A percentile compares a stretch with the other conserved stretches of the same genome.
phyloP scores from a whole-genome alignment of 2,888 invertebrate species.

The Pristionchus japonicus region DNA sequence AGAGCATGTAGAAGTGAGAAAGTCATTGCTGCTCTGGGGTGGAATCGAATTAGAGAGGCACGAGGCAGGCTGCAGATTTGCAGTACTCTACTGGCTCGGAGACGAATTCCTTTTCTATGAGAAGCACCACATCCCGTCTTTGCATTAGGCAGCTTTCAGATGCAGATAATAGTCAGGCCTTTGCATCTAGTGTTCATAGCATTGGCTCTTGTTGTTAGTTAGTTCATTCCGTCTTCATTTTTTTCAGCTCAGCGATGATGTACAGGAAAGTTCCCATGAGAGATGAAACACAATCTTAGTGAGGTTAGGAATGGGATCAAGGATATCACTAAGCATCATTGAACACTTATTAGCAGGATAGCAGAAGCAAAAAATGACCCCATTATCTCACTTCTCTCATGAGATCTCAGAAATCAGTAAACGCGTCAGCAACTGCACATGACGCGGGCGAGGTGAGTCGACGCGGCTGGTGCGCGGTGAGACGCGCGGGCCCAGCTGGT shows the following conservation, averaged over 20 bases:
- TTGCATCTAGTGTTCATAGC: too few relatives aligned
- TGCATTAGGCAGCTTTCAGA: neutral
- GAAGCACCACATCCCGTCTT: neutral
- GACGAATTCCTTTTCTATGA: neutral
- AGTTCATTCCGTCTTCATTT: too few relatives aligned
- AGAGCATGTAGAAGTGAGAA: too few relatives aligned
- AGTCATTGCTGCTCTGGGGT: too few relatives aligned
- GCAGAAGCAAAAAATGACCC: neutral
- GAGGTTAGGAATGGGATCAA: neutral
- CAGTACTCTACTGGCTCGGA: neutral
- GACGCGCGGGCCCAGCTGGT: slow-evolving; percentile 37
- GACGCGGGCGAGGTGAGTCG: neutral
- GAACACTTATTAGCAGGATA: neutral
- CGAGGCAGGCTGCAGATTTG: neutral
- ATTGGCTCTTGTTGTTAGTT: too few relatives aligned
- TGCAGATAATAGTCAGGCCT: too few relatives aligned
- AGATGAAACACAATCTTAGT: neutral
- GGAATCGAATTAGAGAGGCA: slow-evolving; percentile 3
- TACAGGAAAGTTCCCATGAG: neutral
- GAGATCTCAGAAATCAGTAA: neutral
- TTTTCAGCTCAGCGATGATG: too few relatives aligned
- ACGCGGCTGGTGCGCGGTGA: neutral
- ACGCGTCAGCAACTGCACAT: neutral
- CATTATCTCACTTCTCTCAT: neutral
- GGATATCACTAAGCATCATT: neutral